Base-by-base conservation (phyloP, 2,888 invertebrate genomes). In the Drosophila eohydei region DNA sequence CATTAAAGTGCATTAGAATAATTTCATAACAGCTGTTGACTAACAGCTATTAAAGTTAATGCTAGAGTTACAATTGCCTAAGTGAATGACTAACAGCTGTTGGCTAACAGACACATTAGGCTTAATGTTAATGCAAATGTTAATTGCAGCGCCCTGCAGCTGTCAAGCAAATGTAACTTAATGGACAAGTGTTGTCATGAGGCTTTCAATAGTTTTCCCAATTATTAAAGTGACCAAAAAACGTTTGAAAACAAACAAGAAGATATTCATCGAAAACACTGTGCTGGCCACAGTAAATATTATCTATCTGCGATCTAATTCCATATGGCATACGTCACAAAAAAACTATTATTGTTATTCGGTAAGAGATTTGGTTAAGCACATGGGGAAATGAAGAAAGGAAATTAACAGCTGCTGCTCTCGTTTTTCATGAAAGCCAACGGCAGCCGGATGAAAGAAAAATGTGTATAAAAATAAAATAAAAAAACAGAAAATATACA, bases 401-500 rank as follows among this genome's bases (percentile, higher is more conserved):
- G 65, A 73, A 72, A 74, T 59, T 51, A 66, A 40, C 84, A 84
- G 84, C 84, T 88, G 89, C 74, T 78, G 87, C 54, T 74, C 83
- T 83, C 79, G 76, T 86, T 83, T 78, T 69, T 71, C 71, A 78
- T 57, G 71, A 74, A 76, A 51, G 40, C 57, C 59, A 26, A 11
- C 43, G 36, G 59, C 60, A 67, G 64, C 67, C 75, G 72, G 68
- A 74, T 80, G 71, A 83, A 83, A 72, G 60, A 71, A 74, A 50
- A 74, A 54, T 74, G 65, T 70, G 74, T 83, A 74, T 86, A 88
- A 84, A 86, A 84, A 84, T 89, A 85, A 89, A 83, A 81, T 71
- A 80, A 64, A 71, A 44, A 21, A 43, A 44, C 6, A 5, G 32
- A 50, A 32, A 32, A 48, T 16, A 50, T 16, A 54, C 50, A 46